These are phyloP conservation scores for Conus canariensis DNA, from an alignment of 2,888 invertebrate species.

Conservation along the genomic window DNA sequence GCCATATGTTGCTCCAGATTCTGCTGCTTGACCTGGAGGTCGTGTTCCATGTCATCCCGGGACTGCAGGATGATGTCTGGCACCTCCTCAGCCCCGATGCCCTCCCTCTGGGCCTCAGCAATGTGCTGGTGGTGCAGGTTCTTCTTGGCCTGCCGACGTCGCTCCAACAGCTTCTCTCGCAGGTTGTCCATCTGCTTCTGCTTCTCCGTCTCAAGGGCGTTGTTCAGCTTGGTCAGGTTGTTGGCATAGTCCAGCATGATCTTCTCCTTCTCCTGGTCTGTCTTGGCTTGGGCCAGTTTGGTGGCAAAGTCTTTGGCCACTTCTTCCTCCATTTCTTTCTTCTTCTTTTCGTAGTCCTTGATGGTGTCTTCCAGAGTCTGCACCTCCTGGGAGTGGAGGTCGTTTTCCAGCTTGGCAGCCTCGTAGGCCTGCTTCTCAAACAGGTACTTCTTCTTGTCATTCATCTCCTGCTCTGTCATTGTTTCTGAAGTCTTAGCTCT, in stretches of 20 bases:
- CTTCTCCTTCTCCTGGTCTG: conserved; percentile 70
- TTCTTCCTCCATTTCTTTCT: conserved; percentile 60
- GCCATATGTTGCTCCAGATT: conserved; percentile 70
- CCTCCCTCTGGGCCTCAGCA: conserved; percentile 68
- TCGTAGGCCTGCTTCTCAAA: conserved; percentile 76
- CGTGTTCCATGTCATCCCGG: conserved; percentile 64
- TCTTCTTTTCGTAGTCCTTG: conserved; percentile 70
- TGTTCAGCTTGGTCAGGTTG: conserved; percentile 69
- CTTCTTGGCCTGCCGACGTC: conserved; percentile 71
- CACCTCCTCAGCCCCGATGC: conserved; percentile 69
- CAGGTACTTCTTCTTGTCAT: conserved; percentile 65
- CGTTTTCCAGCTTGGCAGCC: conserved; percentile 73
- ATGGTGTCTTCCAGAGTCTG: conserved; percentile 66
- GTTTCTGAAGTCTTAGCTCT: conserved; percentile 45
- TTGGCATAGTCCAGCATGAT: conserved; percentile 71
- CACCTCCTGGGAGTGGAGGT: conserved; percentile 70
- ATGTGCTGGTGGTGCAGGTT: conserved; percentile 71
- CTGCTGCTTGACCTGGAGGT: conserved; percentile 64
- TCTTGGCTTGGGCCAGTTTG: conserved; percentile 46
- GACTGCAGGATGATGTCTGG: conserved; percentile 56
- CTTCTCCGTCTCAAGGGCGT: conserved; percentile 74
- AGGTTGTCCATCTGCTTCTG: conserved; percentile 68
- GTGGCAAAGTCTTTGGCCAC: conserved; percentile 40
- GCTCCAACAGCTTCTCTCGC: conserved; percentile 66
- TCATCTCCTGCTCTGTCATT: conserved; percentile 52